A percentile compares a stretch with the other conserved stretches of the same genome.
Evolutionary conservation across 2,888 invertebrate species (phyloP).

Genomic region (Drosophila gaucha): DNA sequence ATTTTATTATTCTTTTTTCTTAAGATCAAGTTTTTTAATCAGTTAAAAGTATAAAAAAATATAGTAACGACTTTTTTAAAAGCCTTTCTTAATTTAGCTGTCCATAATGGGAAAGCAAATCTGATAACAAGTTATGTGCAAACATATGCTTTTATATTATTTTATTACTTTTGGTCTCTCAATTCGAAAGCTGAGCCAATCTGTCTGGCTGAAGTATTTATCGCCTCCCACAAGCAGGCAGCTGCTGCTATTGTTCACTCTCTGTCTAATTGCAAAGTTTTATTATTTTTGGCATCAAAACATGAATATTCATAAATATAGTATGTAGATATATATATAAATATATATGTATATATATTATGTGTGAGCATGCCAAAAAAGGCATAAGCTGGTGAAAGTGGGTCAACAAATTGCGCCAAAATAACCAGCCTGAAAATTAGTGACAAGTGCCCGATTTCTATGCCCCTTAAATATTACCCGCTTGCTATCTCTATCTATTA

Average conservation of each 20-base stretch:
- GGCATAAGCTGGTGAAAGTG: conserved; percentile 77
- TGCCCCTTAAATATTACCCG: conserved; percentile 13
- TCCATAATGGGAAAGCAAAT: conserved; percentile 46
- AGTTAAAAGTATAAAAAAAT: neutral
- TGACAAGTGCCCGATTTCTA: conserved; percentile 45
- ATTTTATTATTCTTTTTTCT: too few relatives aligned
- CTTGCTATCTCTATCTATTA: neutral
- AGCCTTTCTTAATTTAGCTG: neutral
- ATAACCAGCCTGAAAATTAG: conserved; percentile 23
- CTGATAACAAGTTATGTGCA: conserved; percentile 27
- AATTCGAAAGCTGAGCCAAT: conserved; percentile 56
- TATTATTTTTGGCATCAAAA: conserved; percentile 50
- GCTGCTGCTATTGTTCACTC: conserved; percentile 17
- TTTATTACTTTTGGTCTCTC: neutral
- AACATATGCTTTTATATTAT: neutral
- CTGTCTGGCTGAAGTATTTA: conserved; percentile 28
- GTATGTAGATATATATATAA: too few relatives aligned
- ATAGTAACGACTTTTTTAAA: conserved; percentile 1
- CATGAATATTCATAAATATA: conserved; percentile 57
- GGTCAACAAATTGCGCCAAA: conserved; percentile 65
- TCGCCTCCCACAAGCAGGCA: conserved; percentile 49
- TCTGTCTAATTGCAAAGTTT: conserved; percentile 63
- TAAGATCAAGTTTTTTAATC: too few relatives aligned
- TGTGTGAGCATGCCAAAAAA: conserved; percentile 56
- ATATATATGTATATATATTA: neutral